Evolutionary conservation across 2,888 invertebrate genomes (phyloP).

Genomic region (Metopia argyrocephala): DNA sequence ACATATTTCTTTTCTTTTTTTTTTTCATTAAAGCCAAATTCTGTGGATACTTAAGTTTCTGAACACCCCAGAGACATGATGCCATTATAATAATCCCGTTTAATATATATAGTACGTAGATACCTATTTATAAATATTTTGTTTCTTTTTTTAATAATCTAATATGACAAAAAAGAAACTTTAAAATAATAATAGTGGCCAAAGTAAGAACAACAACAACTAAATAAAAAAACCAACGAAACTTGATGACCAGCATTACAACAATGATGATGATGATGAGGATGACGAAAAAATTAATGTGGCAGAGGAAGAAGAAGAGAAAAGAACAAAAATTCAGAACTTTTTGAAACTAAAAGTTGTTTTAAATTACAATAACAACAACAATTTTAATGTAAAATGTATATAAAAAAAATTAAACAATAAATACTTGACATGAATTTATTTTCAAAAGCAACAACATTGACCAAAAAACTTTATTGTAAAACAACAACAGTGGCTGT

Average conservation of each 20-base stretch:
- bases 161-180: conserved; percentile 37
- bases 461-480: conserved; percentile 39
- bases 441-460: conserved; percentile 33
- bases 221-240: not conserved
- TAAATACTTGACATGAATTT: conserved; percentile 58
- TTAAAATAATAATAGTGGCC: conserved; percentile 5
- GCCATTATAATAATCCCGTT: conserved; percentile 36
- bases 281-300: not conserved
- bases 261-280: not conserved
- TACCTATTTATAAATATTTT: not conserved
- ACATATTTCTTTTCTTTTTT: conserved; percentile 14
- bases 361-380: conserved; percentile 11
- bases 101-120: conserved; percentile 13
- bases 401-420: conserved; percentile 11
- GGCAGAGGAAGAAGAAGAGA: conserved; percentile 16
- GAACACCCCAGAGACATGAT: conserved; percentile 15
- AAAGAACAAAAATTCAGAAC: conserved; percentile 13
- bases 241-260: not conserved
- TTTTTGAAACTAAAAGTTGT: conserved; percentile 57
- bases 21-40: not conserved
- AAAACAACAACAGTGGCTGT: not conserved
- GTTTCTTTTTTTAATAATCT: too few relatives aligned
- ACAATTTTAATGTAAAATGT: not conserved
- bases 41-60: not conserved
- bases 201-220: not conserved